Evolutionary conservation across 2,888 invertebrate species (phyloP).

Genomic region (Stictocephala bisonia): DNA sequence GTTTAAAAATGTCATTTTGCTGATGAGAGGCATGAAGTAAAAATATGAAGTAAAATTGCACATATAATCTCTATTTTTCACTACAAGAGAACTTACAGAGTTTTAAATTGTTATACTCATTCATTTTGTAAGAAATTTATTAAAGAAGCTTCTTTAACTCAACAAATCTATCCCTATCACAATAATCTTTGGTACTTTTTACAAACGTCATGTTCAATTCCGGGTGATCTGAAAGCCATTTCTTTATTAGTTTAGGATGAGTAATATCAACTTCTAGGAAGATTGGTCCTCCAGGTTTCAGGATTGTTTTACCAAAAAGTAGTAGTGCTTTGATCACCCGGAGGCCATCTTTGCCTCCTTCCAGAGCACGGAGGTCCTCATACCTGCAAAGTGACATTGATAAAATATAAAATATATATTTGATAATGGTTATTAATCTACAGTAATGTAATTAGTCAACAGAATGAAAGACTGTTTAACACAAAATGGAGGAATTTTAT

Average conservation of each 20-base stretch:
- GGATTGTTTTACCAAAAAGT: slow-evolving; percentile 66
- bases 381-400: slow-evolving; percentile 70
- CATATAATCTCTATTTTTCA: too few relatives aligned
- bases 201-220: slow-evolving; percentile 64
- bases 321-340: slow-evolving; percentile 70
- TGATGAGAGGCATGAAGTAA: too few relatives aligned
- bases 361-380: slow-evolving; percentile 73
- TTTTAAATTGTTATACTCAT: too few relatives aligned
- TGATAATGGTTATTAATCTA: too few relatives aligned
- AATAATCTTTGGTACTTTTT: slow-evolving; percentile 68
- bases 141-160: slow-evolving; percentile 67
- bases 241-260: slow-evolving; percentile 67
- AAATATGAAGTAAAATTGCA: too few relatives aligned
- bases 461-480: too few relatives aligned
- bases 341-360: slow-evolving; percentile 75
- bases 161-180: slow-evolving; percentile 70
- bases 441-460: too few relatives aligned
- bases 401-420: too few relatives aligned
- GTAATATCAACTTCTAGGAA: slow-evolving; percentile 71
- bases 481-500: too few relatives aligned
- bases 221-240: slow-evolving; percentile 64
- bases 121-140: too few relatives aligned
- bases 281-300: slow-evolving; percentile 67
- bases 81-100: too few relatives aligned
- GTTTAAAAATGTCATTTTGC: too few relatives aligned